Conservation (phyloP, 2,113 vertebrate genomes). For the Butastur rufipennis region DNA sequence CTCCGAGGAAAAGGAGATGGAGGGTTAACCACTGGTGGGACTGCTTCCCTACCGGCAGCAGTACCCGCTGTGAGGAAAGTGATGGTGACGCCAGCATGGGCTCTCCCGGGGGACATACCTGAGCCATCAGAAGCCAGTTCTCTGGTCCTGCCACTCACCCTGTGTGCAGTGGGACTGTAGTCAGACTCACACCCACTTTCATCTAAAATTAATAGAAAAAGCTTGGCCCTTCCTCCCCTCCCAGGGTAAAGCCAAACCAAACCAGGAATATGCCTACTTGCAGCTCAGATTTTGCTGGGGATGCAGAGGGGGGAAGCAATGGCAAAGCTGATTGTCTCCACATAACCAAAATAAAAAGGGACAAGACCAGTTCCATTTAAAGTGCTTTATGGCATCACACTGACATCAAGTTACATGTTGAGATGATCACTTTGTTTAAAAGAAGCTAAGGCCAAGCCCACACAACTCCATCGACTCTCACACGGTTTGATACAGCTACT, state of each 20-base stretch:
- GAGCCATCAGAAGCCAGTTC: neutral
- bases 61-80: neutral
- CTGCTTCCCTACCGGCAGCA: neutral
- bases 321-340: conserved; percentile 53
- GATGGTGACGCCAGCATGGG: neutral
- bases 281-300: neutral
- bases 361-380: conserved; percentile 36
- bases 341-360: neutral
- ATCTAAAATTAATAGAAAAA: neutral
- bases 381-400: conserved; percentile 53
- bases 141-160: neutral
- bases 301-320: neutral
- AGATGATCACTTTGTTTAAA: conserved; percentile 30
- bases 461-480: neutral
- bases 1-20: neutral
- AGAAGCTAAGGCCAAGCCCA: neutral
- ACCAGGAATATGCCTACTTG: neutral
- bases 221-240: neutral
- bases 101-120: neutral
- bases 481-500: neutral
- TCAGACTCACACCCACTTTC: neutral
- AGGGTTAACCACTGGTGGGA: neutral
- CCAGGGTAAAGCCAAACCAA: neutral
- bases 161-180: neutral
- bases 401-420: neutral